Base-by-base conservation (phyloP, 2,888 invertebrate genomes). In the Melanophora roralis region DNA sequence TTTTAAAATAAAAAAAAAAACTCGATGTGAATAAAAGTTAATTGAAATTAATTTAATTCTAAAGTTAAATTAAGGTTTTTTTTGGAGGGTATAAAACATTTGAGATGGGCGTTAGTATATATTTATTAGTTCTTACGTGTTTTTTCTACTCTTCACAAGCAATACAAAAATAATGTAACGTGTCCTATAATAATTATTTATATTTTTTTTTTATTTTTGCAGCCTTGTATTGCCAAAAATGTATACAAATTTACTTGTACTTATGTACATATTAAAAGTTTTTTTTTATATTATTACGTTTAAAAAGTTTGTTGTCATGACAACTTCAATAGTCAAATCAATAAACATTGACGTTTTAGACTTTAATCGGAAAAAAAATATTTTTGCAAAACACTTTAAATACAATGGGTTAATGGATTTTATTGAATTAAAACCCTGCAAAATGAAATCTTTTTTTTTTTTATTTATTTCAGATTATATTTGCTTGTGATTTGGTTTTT, bases 221-320 rank as follows among this genome's bases (percentile, higher is more conserved):
- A 36, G 43, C 11, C 3, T 21, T 21, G 9, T 9, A 45, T 64
- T 43, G 40, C 43, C 51, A 43, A 55, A 43, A 60, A 51, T 36
- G n/a, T 21, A 43, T 4, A 2, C 12, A 19, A 40, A 57, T 45
- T 38, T 23, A 2, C 36, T 57, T 16, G 32, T 43, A 5, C 4
- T 34, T 2, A 45, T 21, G 19, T n/a, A 19, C n/a, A 43, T 1
- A 4, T 16, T 2, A 16, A 45, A 53, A 62, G 49, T 74, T 74
- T 43, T 8, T 4, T 49, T 49, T n/a, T n/a, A n/a, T n/a, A n/a
- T n/a, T n/a, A n/a, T n/a, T n/a, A n/a, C n/a, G n/a, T n/a, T n/a
- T n/a, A n/a, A n/a, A n/a, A 45, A 11, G 6, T 72, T 62, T 36
- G 51, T 67, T 59, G 74, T 49, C 74, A 59, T 74, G 65, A 59